These are phyloP conservation scores for Clostera curtula DNA, from an alignment of 2,888 invertebrate species.

Conservation along the genomic window DNA sequence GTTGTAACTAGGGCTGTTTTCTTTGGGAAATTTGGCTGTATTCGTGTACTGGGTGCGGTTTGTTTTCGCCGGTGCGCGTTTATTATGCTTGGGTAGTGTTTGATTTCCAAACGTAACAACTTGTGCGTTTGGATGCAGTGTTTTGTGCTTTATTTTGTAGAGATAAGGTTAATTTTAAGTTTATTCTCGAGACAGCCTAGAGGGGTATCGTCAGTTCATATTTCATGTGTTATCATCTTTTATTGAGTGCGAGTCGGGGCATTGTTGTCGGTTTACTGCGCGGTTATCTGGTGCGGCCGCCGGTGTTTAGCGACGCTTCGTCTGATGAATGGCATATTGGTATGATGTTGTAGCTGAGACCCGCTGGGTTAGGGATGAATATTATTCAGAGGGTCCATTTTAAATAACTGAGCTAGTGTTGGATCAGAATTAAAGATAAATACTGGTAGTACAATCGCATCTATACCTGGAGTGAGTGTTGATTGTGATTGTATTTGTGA, in stretches of 20 bases:
- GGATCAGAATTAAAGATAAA: background rate
- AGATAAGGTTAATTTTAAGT: slow-evolving; percentile 21
- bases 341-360: slow-evolving; percentile 16
- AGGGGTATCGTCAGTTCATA: slow-evolving; percentile 70
- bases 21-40: slow-evolving; percentile 69
- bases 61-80: slow-evolving; percentile 62
- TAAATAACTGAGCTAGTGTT: background rate
- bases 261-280: slow-evolving; percentile 71
- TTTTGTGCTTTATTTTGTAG: slow-evolving; percentile 1
- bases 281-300: slow-evolving; percentile 63
- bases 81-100: slow-evolving; percentile 48
- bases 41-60: slow-evolving; percentile 55
- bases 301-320: slow-evolving; percentile 63
- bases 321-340: slow-evolving; percentile 68
- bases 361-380: slow-evolving; percentile 7
- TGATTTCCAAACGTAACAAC: slow-evolving; percentile 39
- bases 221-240: slow-evolving; percentile 75
- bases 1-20: slow-evolving; percentile 63
- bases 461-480: slow-evolving; percentile 2
- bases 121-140: too few species aligned
- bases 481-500: too few species aligned
- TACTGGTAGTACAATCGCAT: background rate
- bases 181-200: slow-evolving; percentile 22
- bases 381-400: slow-evolving; percentile 6
- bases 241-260: slow-evolving; percentile 70